phyloP scores from a whole-genome alignment of 1,140 invertebrate species.

The Lysiphlebus fabarum region DNA sequence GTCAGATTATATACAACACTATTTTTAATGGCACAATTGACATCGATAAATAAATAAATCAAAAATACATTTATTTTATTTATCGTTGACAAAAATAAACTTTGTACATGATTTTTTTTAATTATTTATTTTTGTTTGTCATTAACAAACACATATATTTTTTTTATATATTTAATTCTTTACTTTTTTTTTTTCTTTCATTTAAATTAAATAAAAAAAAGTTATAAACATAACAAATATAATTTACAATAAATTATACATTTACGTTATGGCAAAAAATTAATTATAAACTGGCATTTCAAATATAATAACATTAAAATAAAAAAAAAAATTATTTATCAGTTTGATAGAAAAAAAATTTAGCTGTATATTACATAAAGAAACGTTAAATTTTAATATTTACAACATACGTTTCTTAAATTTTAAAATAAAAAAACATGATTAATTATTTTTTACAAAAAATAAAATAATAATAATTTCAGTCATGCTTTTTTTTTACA shows the following conservation, averaged over 20 bases:
- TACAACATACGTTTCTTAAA: too few species aligned
- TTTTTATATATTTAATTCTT: conserved; percentile 13
- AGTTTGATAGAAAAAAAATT: conserved; percentile 4
- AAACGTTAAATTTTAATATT: too few species aligned
- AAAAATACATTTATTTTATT: conserved; percentile 27
- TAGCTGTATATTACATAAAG: too few species aligned
- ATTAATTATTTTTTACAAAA: too few species aligned
- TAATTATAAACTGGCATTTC: not conserved
- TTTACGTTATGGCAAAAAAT: conserved; percentile 3
- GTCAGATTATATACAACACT: conserved; percentile 34
- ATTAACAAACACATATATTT: conserved; percentile 10
- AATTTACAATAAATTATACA: conserved; percentile 8
- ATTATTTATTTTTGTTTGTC: conserved; percentile 13
- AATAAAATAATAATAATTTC: too few species aligned
- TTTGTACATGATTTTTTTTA: conserved; percentile 44
- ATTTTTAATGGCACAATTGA: conserved; percentile 41
- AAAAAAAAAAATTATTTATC: not conserved
- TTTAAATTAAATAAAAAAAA: conserved; percentile 21
- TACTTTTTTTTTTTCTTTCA: not conserved
- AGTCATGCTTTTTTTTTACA: too few species aligned
- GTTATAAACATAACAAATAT: conserved; percentile 29
- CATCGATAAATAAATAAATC: conserved; percentile 29
- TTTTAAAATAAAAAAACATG: too few species aligned
- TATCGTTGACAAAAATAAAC: conserved; percentile 37
- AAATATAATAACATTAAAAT: too few species aligned